These are phyloP conservation scores for Lithobates pipiens DNA, from an alignment of 2,797 vertebrate species.

Conservation along the genomic window DNA sequence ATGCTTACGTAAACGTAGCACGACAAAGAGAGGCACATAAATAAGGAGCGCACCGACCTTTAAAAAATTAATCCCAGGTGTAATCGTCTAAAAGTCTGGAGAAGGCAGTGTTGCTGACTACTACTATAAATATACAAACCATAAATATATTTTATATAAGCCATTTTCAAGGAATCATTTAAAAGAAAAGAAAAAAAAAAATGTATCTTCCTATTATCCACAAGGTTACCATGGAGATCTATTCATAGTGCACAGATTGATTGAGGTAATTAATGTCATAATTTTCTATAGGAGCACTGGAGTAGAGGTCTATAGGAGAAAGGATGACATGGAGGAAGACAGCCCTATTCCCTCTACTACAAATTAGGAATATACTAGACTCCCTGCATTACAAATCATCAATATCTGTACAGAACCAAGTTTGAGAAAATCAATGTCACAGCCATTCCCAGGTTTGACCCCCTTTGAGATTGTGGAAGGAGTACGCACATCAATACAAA, in stretches of 20 bases:
- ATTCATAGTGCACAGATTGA: constrained; percentile 6
- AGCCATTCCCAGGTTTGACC: too few species aligned
- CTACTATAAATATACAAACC: neutral
- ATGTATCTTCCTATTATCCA: neutral
- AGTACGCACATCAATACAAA: too few species aligned
- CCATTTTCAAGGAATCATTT: neutral
- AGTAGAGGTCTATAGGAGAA: constrained; percentile 3
- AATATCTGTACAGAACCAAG: too few species aligned
- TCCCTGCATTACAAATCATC: too few species aligned
- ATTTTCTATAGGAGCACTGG: constrained; percentile 13
- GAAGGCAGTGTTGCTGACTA: neutral
- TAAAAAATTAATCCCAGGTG: neutral
- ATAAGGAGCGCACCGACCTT: neutral
- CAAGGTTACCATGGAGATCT: constrained; percentile 25
- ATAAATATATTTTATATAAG: neutral
- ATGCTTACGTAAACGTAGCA: too few species aligned
- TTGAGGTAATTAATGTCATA: constrained; percentile 19
- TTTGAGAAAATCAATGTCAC: too few species aligned
- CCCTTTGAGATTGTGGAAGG: too few species aligned
- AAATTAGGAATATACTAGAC: too few species aligned
- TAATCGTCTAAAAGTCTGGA: too few species aligned
- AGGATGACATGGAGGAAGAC: neutral
- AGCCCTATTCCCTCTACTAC: too few species aligned
- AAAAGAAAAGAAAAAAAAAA: neutral
- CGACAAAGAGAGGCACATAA: too few species aligned